phyloP scores from a whole-genome alignment of 2,113 vertebrate species.

The Glaucidium brasilianum region DNA sequence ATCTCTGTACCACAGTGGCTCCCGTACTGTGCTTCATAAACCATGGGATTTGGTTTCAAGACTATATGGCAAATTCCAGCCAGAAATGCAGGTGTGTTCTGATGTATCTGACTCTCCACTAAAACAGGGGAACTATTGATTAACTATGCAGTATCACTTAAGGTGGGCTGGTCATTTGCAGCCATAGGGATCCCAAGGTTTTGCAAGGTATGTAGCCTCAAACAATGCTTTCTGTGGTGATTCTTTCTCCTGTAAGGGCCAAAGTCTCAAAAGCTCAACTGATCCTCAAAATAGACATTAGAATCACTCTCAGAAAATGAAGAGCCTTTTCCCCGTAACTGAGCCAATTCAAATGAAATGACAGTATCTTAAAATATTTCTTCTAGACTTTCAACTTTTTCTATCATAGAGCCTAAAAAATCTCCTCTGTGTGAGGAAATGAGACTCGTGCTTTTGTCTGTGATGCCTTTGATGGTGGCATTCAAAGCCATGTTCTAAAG shows the following conservation, averaged over 20 bases:
- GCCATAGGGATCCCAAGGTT: background rate
- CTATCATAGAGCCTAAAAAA: background rate
- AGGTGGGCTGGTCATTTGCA: background rate
- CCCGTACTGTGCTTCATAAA: background rate
- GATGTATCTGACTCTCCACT: background rate
- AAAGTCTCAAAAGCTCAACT: background rate
- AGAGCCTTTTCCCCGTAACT: background rate
- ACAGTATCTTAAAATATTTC: background rate
- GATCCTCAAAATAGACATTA: background rate
- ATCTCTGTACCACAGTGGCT: background rate
- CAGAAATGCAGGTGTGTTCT: background rate
- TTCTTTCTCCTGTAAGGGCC: background rate
- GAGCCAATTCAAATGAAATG: background rate
- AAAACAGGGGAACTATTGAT: background rate
- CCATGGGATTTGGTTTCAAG: background rate
- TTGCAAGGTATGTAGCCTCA: rapidly evolving
- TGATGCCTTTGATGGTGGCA: background rate
- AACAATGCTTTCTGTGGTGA: background rate
- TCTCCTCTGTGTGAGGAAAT: background rate
- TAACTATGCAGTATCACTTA: background rate
- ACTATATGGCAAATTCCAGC: background rate
- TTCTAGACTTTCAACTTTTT: background rate
- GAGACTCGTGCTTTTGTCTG: background rate
- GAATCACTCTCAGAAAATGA: background rate
- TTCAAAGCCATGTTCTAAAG: background rate